Conservation (phyloP, 2,797 vertebrate species). For the Bovichtus diacanthus region DNA sequence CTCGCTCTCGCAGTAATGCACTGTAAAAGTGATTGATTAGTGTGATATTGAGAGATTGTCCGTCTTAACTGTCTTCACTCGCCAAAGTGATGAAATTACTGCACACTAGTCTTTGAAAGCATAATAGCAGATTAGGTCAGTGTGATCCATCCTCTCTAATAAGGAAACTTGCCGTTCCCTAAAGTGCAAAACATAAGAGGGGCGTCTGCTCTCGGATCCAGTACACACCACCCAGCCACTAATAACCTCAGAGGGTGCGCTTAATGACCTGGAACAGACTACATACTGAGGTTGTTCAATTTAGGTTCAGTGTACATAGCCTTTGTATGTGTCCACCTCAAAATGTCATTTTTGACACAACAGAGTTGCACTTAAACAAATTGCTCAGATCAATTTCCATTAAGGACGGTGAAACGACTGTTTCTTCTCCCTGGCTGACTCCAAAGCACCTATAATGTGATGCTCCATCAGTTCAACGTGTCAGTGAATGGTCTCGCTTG, state of each 20-base stretch:
- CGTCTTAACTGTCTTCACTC: slow-evolving; percentile 71
- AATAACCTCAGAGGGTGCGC: slow-evolving; percentile 45
- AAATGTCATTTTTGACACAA: slow-evolving; percentile 54
- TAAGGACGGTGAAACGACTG: slow-evolving; percentile 47
- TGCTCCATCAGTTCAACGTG: slow-evolving; percentile 41
- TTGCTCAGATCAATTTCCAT: slow-evolving; percentile 65
- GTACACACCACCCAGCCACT: slow-evolving; percentile 40
- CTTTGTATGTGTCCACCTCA: slow-evolving; percentile 35
- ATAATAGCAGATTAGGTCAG: slow-evolving; percentile 77
- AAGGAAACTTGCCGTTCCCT: slow-evolving; percentile 57
- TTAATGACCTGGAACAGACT: slow-evolving; percentile 73
- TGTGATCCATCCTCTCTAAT: slow-evolving; percentile 69
- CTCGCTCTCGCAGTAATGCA: slow-evolving; percentile 80
- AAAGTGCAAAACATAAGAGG: slow-evolving; percentile 67
- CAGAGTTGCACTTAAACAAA: slow-evolving; percentile 64
- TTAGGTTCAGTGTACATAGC: slow-evolving; percentile 43
- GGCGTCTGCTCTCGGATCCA: slow-evolving; percentile 43
- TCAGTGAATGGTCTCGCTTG: slow-evolving; percentile 20
- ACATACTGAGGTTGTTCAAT: slow-evolving; percentile 52
- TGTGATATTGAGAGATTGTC: slow-evolving; percentile 78
- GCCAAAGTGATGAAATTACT: slow-evolving; percentile 81
- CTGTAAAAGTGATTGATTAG: slow-evolving; percentile 85
- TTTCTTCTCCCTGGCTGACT: slow-evolving; percentile 45
- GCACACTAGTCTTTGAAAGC: slow-evolving; percentile 75
- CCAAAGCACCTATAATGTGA: slow-evolving; percentile 53